These are phyloP conservation scores for Hydropsyche tenuis DNA, from an alignment of 1,140 invertebrate species.

Conservation along the genomic window DNA sequence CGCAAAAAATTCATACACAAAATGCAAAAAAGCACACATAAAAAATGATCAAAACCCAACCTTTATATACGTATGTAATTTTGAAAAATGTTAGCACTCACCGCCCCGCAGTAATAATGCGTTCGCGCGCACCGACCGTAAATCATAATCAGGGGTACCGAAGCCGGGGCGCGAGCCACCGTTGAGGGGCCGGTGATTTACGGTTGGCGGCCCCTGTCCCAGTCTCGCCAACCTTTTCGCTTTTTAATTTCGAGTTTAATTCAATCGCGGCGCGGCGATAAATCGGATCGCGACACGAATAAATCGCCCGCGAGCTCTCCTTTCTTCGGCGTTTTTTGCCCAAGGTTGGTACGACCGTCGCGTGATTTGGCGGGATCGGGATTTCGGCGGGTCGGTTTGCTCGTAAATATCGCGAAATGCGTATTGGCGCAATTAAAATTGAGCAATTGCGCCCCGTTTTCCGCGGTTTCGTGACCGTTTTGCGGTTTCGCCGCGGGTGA, in stretches of 20 bases:
- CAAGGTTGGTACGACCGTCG: not conserved
- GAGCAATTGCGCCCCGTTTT: too few relatives aligned
- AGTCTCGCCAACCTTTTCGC: not conserved
- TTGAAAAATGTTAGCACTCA: slow-evolving; percentile 37
- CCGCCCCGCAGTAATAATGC: slow-evolving; percentile 35
- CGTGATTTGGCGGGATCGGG: not conserved
- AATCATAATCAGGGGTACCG: slow-evolving; percentile 45
- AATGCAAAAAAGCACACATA: too few relatives aligned
- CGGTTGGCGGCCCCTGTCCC: too few relatives aligned
- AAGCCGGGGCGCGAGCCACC: slow-evolving; percentile 12
- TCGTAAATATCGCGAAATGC: too few relatives aligned
- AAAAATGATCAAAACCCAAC: too few relatives aligned
- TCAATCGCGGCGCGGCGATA: slow-evolving; percentile 14
- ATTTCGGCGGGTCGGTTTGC: too few relatives aligned
- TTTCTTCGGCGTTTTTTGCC: too few relatives aligned
- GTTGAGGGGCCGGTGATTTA: too few relatives aligned
- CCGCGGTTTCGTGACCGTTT: too few relatives aligned
- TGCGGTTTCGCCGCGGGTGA: too few relatives aligned
- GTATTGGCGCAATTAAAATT: too few relatives aligned
- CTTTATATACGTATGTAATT: slow-evolving; percentile 35
- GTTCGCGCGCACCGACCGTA: slow-evolving; percentile 35
- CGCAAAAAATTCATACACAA: too few relatives aligned
- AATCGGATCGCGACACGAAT: not conserved
- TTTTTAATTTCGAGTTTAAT: slow-evolving; percentile 21
- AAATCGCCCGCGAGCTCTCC: not conserved